Evolutionary conservation across 2,113 vertebrate genomes (phyloP), one percentile per base, ranked within the genome.

Genomic region (Rostratula benghalensis): DNA sequence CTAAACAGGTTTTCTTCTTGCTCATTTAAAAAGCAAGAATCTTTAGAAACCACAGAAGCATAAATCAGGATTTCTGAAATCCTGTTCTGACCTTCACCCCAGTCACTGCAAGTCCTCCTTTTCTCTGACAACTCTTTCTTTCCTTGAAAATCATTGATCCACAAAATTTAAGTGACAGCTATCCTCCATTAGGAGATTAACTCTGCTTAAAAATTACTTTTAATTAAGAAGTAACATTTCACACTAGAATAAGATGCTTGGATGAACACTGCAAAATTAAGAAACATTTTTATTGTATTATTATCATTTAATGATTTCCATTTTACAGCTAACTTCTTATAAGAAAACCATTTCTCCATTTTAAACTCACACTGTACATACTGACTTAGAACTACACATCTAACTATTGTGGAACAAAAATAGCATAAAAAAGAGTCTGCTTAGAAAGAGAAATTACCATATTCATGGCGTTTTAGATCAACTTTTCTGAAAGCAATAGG

Each of bases 261-360:
- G 95, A 97, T 97, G 98, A 97, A 97, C 95, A 94, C 2, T 75
- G 48, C 54, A 94, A 96, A 86, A 95, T 95, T 97, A 91, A 94
- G 91, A 91, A 97, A 93, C 71, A 84, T 31, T 45, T 96, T 95
- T 95, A 73, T 37, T 92, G 31, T 59, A 81, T 93, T 97, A 94
- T 95, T 95, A 96, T 95, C 74, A 97, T 93, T 93, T 96, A 94
- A 97, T 96, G 65, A 89, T 96, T 97, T 95, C 86, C 64, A 89
- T 82, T 95, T 95, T 83, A 83, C 76, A 48, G 70, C 78, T 93
- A 94, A 78, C 33, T 89, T 90, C 94, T 95, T 76, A 64, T 82
- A 93, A 69, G 41, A 90, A 48, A 74, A 61, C 28, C 39, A 30
- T 70, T 83, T 96, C 81, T 85, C 81, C 82, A 95, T 93, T 89